Base-by-base conservation (phyloP, 2,113 vertebrate species). In the Spea bombifrons region DNA sequence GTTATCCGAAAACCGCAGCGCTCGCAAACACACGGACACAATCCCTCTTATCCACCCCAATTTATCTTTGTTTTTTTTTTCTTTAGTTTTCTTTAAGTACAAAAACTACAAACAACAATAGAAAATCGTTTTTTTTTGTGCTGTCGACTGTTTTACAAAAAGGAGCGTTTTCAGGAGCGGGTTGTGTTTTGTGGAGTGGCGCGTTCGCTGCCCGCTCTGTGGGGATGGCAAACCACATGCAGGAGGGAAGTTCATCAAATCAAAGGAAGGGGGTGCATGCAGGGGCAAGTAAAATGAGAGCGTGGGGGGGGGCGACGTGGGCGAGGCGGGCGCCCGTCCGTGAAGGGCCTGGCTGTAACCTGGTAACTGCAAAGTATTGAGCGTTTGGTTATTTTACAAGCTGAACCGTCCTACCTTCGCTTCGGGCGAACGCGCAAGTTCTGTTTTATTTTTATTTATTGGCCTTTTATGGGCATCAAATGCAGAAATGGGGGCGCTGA, bases 61-160 rank as follows among this genome's bases (percentile, higher is more conserved):
- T 30, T 30, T 30, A 30, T 78, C 82, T 88, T 88, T 84, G n/a
- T 84, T 47, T 84, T 88, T 88, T 88, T 88, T 78, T 76, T 84
- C 64, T 69, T 17, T 44, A 49, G 84, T 88, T 85, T 46, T 82
- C 89, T 90, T 96, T 94, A 91, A 88, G 89, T 97, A 97, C 91
- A 98, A 95, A 98, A 94, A 92, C 94, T 98, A 97, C 96, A 98
- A 98, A 97, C 93, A 86, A 96, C 95, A 90, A 96, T 97, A 98
- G 97, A 94, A 78, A 98, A 97, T 94, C 45, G 12, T 95, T 91
- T n/a, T n/a, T n/a, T n/a, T n/a, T 97, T 98, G 97, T 97, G 96
- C 95, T 96, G 94, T 97, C 91, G 93, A 94, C 90, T 81, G 87
- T 95, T 76, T 77, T 98, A 97, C 95, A 94, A 30, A 98, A 98